phyloP scores from a whole-genome alignment of 2,113 vertebrate species.

The rat (Rattus norvegicus) region GRCr8 NC_086019.1:34070501-34071000 shows the following conservation, averaged over 20 bases:
- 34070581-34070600: no score
- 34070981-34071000: not conserved
- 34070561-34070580: no score
- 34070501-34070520: no score
- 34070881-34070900: not conserved
- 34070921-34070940: not conserved
- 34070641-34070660: rapidly evolving
- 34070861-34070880: not conserved
- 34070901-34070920: not conserved
- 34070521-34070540: no score
- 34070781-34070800: not conserved
- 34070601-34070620: no score
- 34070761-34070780: not conserved
- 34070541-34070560: no score
- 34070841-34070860: not conserved
- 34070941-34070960: not conserved
- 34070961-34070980: not conserved
- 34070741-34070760: not conserved
- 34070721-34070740: not conserved
- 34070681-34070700: not conserved
- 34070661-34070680: not conserved
- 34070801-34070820: not conserved
- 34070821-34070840: not conserved
- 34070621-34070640: not conserved
- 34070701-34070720: not conserved